Percentiles rank a stretch among this genome's conserved stretches.
Evolutionary conservation across 2,888 invertebrate species (phyloP).

Genomic region (Diaperis boleti): DNA sequence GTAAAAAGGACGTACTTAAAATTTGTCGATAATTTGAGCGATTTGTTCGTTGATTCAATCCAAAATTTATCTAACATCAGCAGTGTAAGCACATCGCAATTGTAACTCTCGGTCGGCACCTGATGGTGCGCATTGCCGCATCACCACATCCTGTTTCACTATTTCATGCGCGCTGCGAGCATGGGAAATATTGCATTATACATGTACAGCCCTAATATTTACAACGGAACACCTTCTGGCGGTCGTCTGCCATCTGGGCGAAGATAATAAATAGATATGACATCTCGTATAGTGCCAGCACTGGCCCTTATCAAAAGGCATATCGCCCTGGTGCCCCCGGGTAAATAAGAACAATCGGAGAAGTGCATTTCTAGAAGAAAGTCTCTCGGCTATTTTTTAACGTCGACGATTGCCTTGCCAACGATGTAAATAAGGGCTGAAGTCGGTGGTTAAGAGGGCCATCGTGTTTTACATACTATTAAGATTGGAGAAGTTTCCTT

Average conservation of each 20-base stretch:
- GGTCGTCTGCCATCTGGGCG: constrained; percentile 55
- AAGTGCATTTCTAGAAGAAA: constrained; percentile 11
- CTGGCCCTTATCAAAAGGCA: constrained; percentile 5
- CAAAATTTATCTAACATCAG: constrained; percentile 59
- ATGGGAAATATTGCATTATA: constrained; percentile 63
- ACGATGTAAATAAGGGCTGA: constrained; percentile 29
- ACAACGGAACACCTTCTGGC: constrained; percentile 59
- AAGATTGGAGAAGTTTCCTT: constrained; percentile 40
- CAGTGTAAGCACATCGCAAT: constrained; percentile 63
- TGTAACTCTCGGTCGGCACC: constrained; percentile 62
- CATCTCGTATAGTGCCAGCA: constrained; percentile 5
- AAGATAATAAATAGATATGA: constrained; percentile 53
- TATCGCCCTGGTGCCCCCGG: background rate
- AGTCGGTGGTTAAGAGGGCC: constrained; percentile 29
- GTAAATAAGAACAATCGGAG: background rate
- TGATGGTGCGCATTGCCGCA: constrained; percentile 63
- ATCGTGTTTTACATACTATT: constrained; percentile 40
- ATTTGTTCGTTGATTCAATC: constrained; percentile 42
- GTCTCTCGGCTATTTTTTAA: constrained; percentile 7
- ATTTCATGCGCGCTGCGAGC: constrained; percentile 60
- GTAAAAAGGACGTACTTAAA: too few species aligned
- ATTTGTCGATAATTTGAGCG: constrained; percentile 28
- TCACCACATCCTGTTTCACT: constrained; percentile 62
- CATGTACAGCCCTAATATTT: constrained; percentile 60
- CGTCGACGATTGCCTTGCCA: constrained; percentile 21